These are phyloP conservation scores for Pyrocephalus nanus DNA, from an alignment of 2,797 vertebrate genomes.

Conservation along the genomic window DNA sequence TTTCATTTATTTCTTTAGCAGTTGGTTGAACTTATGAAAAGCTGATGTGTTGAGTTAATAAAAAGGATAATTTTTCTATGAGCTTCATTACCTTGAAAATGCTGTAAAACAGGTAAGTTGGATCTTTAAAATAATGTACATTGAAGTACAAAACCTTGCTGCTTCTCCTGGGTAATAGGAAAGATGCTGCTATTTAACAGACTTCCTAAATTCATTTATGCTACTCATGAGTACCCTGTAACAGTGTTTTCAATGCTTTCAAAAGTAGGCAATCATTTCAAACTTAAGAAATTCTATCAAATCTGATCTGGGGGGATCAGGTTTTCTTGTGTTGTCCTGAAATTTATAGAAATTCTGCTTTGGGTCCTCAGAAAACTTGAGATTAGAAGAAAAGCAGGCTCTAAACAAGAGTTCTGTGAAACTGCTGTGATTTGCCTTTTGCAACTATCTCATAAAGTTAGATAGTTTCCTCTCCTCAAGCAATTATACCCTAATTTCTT, in stretches of 20 bases:
- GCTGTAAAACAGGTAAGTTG: not conserved
- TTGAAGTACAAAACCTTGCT: not conserved
- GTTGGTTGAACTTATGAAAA: not conserved
- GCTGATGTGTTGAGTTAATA: not conserved
- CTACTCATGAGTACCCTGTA: not conserved
- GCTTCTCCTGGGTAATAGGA: not conserved
- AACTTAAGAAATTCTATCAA: not conserved
- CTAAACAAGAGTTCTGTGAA: not conserved
- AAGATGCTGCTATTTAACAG: not conserved
- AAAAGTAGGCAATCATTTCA: not conserved
- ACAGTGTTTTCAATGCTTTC: not conserved
- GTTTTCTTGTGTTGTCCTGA: not conserved
- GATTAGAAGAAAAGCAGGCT: not conserved
- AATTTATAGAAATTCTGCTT: not conserved
- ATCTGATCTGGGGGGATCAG: not conserved
- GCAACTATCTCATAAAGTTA: constrained; percentile 6
- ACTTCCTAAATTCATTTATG: not conserved
- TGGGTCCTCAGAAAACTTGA: not conserved
- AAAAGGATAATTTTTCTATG: not conserved
- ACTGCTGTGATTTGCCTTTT: not conserved
- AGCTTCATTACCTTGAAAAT: constrained; percentile 1
- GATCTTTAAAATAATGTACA: not conserved
- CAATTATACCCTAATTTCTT: constrained; percentile 51
- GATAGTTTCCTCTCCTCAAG: constrained; percentile 17
- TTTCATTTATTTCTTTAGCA: not conserved